Evolutionary conservation across 2,797 vertebrate genomes (phyloP).

Genomic region (Coregonus suidteri): DNA sequence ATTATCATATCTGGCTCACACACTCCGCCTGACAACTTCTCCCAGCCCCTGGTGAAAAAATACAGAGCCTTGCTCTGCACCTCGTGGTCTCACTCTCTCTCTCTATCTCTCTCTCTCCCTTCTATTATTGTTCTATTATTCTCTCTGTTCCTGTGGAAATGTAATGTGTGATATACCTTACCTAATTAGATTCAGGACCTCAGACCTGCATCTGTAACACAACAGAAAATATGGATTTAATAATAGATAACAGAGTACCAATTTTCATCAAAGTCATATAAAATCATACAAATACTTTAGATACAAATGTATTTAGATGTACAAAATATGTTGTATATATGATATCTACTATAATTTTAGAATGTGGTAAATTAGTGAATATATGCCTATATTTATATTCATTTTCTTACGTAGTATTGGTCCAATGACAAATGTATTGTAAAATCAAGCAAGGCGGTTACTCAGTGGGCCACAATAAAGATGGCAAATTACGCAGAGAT

Average conservation of each 20-base stretch:
- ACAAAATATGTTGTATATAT: background rate
- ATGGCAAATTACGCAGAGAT: slow-evolving; percentile 71
- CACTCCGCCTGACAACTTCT: slow-evolving; percentile 90
- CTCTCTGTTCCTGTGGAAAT: slow-evolving; percentile 12
- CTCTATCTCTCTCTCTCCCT: background rate
- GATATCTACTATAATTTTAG: background rate
- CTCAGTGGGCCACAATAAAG: slow-evolving; percentile 69
- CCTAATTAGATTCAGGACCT: slow-evolving; percentile 61
- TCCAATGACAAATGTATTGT: slow-evolving; percentile 73
- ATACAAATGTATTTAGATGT: background rate
- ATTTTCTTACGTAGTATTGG: slow-evolving; percentile 62
- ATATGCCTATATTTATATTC: slow-evolving; percentile 59
- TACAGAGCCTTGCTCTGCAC: no score
- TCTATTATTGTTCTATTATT: slow-evolving; percentile 24
- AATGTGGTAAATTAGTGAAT: slow-evolving; percentile 51
- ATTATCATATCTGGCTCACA: slow-evolving; percentile 97
- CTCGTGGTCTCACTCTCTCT: no score
- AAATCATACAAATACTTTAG: background rate
- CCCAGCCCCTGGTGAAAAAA: slow-evolving; percentile 86
- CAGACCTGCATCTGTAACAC: slow-evolving; percentile 37
- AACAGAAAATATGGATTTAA: slow-evolving; percentile 59
- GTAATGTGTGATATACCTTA: slow-evolving; percentile 57
- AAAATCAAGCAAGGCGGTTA: slow-evolving; percentile 67
- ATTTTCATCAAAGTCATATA: slow-evolving; percentile 30
- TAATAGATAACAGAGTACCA: slow-evolving; percentile 39